Evolutionary conservation across 1,140 invertebrate species (phyloP), one percentile per base, ranked within the genome.

Genomic region (Druon quercuslanigerum): DNA sequence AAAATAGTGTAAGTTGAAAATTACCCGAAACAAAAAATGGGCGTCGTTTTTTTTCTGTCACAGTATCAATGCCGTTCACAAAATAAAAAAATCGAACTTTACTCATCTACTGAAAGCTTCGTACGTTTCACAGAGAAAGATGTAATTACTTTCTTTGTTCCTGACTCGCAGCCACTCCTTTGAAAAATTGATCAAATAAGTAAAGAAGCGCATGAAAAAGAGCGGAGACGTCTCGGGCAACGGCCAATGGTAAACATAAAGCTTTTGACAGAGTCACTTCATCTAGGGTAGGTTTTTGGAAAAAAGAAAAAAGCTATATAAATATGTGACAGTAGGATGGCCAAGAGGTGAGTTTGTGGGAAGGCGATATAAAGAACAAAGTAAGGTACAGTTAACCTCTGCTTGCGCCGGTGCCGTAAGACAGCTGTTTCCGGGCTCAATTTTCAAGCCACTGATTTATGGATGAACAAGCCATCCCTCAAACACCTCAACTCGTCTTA

Each of bases 361-460:
- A 19, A 19, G 52, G 16, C 57, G 57, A 66, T 66, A 40, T 66
- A 66, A 66, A 66, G 25, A 33, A 66, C 57, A 66, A 66, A 66
- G 57, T 66, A 66, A 66, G 14, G 57, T 66, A 66, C 57, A 6
- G 40, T 46, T 11, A 46, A 46, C 40, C 11, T 46, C 40, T 46
- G 40, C 40, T 46, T 46, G 40, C 40, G 9, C 40, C 40, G 40
- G 19, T 66, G 57, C 57, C 57, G 33, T 20, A 71, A 79, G 75
- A 76, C 78, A 76, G 56, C 74, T 79, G 78, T 74, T 74, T 74
- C 74, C 56, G 17, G 20, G 79, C 57, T 80, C 76, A 76, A 80
- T 77, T 80, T 80, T 80, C 79, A 75, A 75, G 75, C 76, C 56
- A 71, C 79, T 80, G 79, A 77, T 77, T 80, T 80, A 77, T 80